Conservation (phyloP, 2,888 invertebrate genomes). For the Leptopilina myrica region DNA sequence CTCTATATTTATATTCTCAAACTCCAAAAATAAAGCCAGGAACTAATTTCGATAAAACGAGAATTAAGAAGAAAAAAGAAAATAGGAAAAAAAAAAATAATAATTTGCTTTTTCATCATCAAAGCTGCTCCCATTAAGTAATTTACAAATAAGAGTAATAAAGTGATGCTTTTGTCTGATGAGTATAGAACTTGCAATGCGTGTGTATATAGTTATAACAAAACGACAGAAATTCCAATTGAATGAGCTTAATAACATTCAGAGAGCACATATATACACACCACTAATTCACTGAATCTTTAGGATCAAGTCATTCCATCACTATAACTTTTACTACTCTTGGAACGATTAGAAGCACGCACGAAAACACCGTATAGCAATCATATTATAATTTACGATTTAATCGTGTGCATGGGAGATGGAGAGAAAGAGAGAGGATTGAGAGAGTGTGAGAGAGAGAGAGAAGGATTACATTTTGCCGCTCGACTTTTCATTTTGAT, state of each 20-base stretch:
- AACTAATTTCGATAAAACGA: background rate
- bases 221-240: conserved; percentile 41
- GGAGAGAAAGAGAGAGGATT: background rate
- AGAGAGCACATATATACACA: conserved; percentile 18
- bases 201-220: conserved; percentile 21
- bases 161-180: conserved; percentile 29
- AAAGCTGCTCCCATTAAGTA: conserved; percentile 27
- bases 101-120: conserved; percentile 30
- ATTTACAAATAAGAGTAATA: conserved; percentile 35
- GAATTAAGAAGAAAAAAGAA: background rate
- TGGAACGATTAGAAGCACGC: conserved; percentile 13
- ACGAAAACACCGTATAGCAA: conserved; percentile 11
- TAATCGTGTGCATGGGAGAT: too few species aligned
- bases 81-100: background rate
- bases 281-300: conserved; percentile 32
- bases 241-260: conserved; percentile 35
- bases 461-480: background rate
- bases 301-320: conserved; percentile 24
- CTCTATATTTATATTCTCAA: too few species aligned
- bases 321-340: conserved; percentile 20
- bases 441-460: background rate
- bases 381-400: background rate
- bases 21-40: too few species aligned
- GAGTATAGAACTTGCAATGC: conserved; percentile 27
- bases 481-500: background rate